Base-by-base conservation (phyloP, 2,113 vertebrate genomes). In the Pholis gunnellus region DNA sequence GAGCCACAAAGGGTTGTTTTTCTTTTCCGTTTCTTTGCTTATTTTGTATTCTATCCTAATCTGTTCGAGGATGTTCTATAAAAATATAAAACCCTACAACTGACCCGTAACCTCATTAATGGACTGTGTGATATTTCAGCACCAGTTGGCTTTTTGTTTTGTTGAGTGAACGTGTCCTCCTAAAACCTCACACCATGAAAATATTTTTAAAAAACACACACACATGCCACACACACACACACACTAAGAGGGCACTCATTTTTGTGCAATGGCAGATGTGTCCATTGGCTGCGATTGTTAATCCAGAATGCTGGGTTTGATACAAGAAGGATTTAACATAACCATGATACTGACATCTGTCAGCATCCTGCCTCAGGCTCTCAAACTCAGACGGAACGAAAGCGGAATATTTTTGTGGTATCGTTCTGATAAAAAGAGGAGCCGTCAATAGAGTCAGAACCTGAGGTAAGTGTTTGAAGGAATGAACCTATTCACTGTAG, bases 271-370 rank as follows among this genome's bases (percentile, higher is more conserved):
- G 87, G 85, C 94, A 96, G 94, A 93, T 95, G 93, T 94, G 90
- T 74, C 90, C 89, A 91, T 92, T 93, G 94, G 93, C 87, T 85
- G 88, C 17, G 73, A 64, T 68, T 78, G 88, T 92, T 95, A 95
- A 95, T 95, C 95, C 94, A 87, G 88, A 90, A 92, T 79, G 86
- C 91, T 91, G 89, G 79, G 88, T 84, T 90, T 77, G 91, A 84
- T 91, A 83, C 88, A 88, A 94, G 91, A 68, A 75, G 94, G 94
- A 95, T 95, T 96, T 95, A 94, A 82, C 84, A 83, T 68, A 81
- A 57, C 91, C 83, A 90, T 92, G 93, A 94, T 73, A 88, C 79
- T 78, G 93, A 94, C 95, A 95, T 95, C 95, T 95, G 95, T 89
- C 92, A 65, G 85, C 69, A 65, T 85, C 73, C 69, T 25, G 75